Conservation (phyloP, 2,888 invertebrate species). For the Lithophane ornitopus region DNA sequence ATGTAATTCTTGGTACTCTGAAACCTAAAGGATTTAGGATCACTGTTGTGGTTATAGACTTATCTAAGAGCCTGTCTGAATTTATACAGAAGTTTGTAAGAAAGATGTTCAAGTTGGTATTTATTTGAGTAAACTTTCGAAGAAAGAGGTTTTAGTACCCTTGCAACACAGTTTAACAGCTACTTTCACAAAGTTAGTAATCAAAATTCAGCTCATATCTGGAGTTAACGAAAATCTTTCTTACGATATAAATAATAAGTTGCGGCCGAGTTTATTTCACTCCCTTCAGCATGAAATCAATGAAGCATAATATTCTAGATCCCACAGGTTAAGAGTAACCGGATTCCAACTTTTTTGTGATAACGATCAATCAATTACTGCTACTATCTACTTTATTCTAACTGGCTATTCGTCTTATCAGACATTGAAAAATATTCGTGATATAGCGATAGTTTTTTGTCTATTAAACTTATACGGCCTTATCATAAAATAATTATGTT, state of each 20-base stretch:
- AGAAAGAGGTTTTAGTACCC: conserved; percentile 19
- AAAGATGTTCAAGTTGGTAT: conserved; percentile 13
- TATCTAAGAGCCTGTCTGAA: neutral
- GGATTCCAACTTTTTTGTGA: conserved; percentile 2
- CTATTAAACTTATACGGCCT: neutral
- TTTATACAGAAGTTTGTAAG: conserved; percentile 38
- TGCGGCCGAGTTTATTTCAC: neutral
- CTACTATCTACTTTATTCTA: neutral
- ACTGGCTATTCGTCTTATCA: neutral
- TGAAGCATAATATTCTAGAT: conserved; percentile 7
- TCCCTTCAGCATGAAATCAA: conserved; percentile 7
- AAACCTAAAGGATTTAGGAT: neutral
- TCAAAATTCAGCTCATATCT: conserved; percentile 29
- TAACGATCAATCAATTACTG: conserved; percentile 23
- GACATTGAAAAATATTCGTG: neutral
- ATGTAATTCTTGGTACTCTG: neutral
- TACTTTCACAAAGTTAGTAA: conserved; percentile 14
- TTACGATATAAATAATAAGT: conserved; percentile 9
- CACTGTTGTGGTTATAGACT: neutral
- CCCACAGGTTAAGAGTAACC: neutral
- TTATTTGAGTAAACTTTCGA: conserved; percentile 17
- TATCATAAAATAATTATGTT: no score
- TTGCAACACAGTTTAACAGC: neutral
- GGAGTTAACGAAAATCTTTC: conserved; percentile 13
- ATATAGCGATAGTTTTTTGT: neutral